A percentile compares a stretch with the other conserved stretches of the same genome.
Evolutionary conservation across 2,797 vertebrate species (phyloP).

Genomic region (Poeciliopsis presidionis): DNA sequence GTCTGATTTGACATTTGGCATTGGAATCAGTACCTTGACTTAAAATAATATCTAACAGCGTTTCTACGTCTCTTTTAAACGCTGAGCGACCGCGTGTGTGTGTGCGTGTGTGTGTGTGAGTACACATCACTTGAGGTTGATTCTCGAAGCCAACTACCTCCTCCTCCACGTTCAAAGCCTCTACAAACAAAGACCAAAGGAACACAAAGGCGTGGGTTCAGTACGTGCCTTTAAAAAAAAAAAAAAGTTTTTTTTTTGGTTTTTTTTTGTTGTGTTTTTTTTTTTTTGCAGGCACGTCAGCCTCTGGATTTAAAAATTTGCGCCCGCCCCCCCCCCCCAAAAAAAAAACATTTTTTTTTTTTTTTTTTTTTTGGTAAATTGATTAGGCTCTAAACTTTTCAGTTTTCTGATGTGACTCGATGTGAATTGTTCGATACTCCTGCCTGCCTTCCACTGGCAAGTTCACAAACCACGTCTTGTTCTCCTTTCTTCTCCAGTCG

Average conservation of each 20-base stretch:
- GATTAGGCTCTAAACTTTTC: slow-evolving; percentile 77
- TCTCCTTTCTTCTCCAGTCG: slow-evolving; percentile 45
- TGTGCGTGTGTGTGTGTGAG: slow-evolving; percentile 31
- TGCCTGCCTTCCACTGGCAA: slow-evolving; percentile 44
- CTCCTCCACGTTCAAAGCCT: slow-evolving; percentile 74
- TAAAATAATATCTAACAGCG: slow-evolving; percentile 83
- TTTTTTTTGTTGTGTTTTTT: neutral
- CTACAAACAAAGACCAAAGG: slow-evolving; percentile 80
- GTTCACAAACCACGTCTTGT: slow-evolving; percentile 61
- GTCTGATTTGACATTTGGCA: slow-evolving; percentile 84
- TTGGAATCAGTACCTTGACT: slow-evolving; percentile 79
- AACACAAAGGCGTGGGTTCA: slow-evolving; percentile 74
- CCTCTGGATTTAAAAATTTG: slow-evolving; percentile 78
- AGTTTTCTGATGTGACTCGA: slow-evolving; percentile 65
- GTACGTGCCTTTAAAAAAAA: slow-evolving; percentile 45
- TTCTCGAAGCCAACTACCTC: slow-evolving; percentile 74
- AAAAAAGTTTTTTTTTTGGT: neutral
- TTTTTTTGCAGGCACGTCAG: slow-evolving; percentile 64
- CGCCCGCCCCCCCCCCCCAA: no score
- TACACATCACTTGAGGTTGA: slow-evolving; percentile 72
- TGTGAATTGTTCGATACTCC: slow-evolving; percentile 69
- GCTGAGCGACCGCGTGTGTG: slow-evolving; percentile 46
- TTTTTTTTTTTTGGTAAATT: slow-evolving; percentile 67
- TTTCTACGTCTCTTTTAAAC: slow-evolving; percentile 80
- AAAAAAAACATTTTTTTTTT: no score